phyloP scores from a whole-genome alignment of 2,797 vertebrate species.

The Delichon dasypus region DNA sequence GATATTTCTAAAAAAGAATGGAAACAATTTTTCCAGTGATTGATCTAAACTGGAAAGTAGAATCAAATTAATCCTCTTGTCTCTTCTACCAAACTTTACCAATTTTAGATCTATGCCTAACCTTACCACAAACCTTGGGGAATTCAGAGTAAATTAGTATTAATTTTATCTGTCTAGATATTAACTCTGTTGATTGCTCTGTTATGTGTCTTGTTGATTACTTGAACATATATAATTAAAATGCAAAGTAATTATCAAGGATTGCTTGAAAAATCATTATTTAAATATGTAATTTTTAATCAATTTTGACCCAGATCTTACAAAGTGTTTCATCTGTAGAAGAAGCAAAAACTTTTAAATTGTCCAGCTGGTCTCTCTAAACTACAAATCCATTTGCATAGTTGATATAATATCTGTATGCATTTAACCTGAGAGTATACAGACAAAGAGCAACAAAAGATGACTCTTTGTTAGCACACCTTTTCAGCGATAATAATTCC shows the following conservation, averaged over 20 bases:
- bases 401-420: not conserved
- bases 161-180: not conserved
- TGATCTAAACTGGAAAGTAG: not conserved
- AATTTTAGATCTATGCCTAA: not conserved
- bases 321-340: not conserved
- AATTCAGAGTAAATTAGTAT: not conserved
- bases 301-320: not conserved
- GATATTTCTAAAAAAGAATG: not conserved
- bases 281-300: not conserved
- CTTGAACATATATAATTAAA: conserved; percentile 16
- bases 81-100: not conserved
- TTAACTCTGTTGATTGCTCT: not conserved
- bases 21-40: not conserved
- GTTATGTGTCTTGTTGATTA: not conserved
- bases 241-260: not conserved
- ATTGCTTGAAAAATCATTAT: not conserved
- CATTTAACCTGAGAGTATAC: not conserved
- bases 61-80: not conserved
- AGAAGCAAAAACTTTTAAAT: not conserved
- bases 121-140: not conserved
- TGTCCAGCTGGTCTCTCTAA: not conserved
- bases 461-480: conserved; percentile 16
- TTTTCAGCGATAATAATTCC: conserved; percentile 17
- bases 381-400: not conserved
- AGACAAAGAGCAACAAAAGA: conserved; percentile 31